Conservation (phyloP, 2,797 vertebrate species). For the Macroramphosus scolopax region DNA sequence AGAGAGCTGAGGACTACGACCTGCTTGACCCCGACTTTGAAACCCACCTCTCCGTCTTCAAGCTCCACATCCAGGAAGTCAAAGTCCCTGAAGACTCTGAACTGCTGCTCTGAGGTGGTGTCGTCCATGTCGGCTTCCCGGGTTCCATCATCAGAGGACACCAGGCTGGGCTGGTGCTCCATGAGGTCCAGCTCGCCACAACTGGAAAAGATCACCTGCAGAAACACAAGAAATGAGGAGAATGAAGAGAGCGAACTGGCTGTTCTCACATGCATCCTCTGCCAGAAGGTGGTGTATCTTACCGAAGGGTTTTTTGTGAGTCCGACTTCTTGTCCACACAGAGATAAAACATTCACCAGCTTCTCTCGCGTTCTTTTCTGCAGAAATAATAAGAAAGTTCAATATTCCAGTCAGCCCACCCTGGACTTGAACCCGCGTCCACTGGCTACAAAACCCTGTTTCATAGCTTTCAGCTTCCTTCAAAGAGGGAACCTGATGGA, state of each 20-base stretch:
- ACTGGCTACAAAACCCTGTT: too few species aligned
- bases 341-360: conserved; percentile 92
- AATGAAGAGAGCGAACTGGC: neutral
- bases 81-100: conserved; percentile 97
- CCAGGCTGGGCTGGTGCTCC: conserved; percentile 92
- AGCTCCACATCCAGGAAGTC: conserved; percentile 98
- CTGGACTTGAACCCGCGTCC: too few species aligned
- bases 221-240: neutral
- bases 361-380: conserved; percentile 98
- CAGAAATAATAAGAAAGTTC: conserved; percentile 29
- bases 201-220: conserved; percentile 96
- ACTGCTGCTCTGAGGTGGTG: conserved; percentile 95
- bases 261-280: neutral
- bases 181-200: conserved; percentile 96
- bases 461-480: too few species aligned
- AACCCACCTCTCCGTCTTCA: conserved; percentile 95
- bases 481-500: too few species aligned
- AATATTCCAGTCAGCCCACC: too few species aligned
- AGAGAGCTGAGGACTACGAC: too few species aligned
- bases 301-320: conserved; percentile 98
- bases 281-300: conserved; percentile 48
- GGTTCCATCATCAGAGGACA: conserved; percentile 91
- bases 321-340: conserved; percentile 97
- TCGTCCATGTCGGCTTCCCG: conserved; percentile 88
- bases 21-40: too few species aligned